Evolutionary conservation across 2,888 invertebrate genomes (phyloP), one percentile per base, ranked within the genome.

Genomic region (Drosophila mayaguana): DNA sequence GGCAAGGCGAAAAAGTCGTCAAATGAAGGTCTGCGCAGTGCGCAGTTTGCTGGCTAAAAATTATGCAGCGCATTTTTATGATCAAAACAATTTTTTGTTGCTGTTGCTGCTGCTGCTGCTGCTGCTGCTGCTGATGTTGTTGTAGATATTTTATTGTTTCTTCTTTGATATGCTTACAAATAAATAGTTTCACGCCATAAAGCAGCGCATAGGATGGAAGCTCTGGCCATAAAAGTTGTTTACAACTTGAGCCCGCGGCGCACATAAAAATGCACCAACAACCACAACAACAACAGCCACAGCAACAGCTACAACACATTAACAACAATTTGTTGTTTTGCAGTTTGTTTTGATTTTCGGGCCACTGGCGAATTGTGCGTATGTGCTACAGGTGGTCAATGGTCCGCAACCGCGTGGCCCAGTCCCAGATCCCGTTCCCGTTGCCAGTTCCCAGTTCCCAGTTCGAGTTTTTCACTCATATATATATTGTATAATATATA

Each of bases 151-250:
- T 69, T 78, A 72, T 80, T 75, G 80, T 74, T 67, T 76, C 76
- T 87, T 76, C 85, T 84, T 83, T 89, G 87, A 86, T 87, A 87
- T 72, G 89, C 88, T 88, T 70, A 83, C 88, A 86, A 85, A 83
- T 86, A 85, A 85, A 85, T 85, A 85, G 89, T 88, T 85, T 81
- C 79, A 88, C 87, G 81, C 89, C 80, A 88, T 83, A 81, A 83
- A 85, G 63, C 69, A 66, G 54, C 50, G n/a, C 66, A 43, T 28
- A 42, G 62, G 46, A 20, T 57, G 48, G 32, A n/a, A 34, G 63
- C 34, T 42, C 50, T 42, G 18, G 81, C 66, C 68, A 87, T 87
- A 89, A 87, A 87, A 87, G 86, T 88, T 87, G 86, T 87, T 87
- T 87, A 87, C 86, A 81, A 63, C 77, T 78, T 70, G 76, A 84